Evolutionary conservation across 2,888 invertebrate species (phyloP), one percentile per base, ranked within the genome.

Genomic region (Horisme vitalbata): DNA sequence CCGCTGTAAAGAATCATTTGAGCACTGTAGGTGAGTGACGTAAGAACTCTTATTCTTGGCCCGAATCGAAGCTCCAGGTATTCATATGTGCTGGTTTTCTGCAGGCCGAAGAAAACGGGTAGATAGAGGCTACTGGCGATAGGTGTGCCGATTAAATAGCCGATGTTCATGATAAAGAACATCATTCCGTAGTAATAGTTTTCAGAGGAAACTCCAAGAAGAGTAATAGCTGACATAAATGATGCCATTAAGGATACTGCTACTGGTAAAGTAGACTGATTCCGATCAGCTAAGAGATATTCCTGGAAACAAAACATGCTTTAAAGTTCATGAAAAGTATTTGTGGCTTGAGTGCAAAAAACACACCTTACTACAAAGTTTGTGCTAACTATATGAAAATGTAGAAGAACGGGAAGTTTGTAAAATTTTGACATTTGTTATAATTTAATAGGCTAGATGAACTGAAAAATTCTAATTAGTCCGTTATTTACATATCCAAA

Each of bases 1-100:
- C 97, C 95, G 90, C 96, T 96, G 65, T 96, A 96, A 13, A 96
- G 86, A 56, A 97, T 92, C 94, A 97, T 96, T 87, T 98, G 98
- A 20, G 96, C 65, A 43, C 95, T 94, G 70, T 97, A 98, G 0
- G 95, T 94, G 36, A 96, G 68, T 2, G 97, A 97, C 0, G 97
- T 97, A n/a, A 93, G 80, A 51, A 95, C 79, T 61, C 98, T 90
- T 14, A 96, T 92, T 2, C 85, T 83, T 52, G 93, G 91, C 2
- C 97, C 96, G 75, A 98, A 99, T 52, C 99, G 90, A 62, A 92
- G 87, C 75, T 98, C 96, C 68, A 99, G 90, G 77, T 99, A 99
- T 94, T 97, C 96, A 74, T 97, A 98, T 39, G 96, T 95, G 75
- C 96, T 96, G 9, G 95, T 94, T 49, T 93, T 93, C 75, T 95